Percentiles rank a stretch among this genome's conserved stretches.
phyloP scores from a whole-genome alignment of 2,113 vertebrate species.

The Catagonus wagneri region DNA sequence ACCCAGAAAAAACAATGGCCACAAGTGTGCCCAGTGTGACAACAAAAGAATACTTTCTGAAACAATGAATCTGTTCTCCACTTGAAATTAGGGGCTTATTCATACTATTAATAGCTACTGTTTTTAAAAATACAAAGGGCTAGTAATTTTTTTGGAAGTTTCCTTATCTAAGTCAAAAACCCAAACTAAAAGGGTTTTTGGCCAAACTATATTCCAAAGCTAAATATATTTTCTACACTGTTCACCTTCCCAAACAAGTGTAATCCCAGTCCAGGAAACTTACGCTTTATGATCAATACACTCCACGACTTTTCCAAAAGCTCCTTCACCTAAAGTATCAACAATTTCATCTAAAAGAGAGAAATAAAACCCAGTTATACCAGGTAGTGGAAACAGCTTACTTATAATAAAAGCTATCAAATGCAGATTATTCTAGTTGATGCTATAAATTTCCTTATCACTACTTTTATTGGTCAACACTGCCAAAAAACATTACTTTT shows the following conservation, averaged over 20 bases:
- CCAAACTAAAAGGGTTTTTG: neutral
- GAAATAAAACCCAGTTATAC: conserved; percentile 83
- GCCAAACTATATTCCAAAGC: neutral
- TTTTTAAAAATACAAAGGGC: neutral
- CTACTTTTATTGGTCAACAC: conserved; percentile 78
- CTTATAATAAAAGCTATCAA: conserved; percentile 78
- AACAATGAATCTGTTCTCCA: neutral
- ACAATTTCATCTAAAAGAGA: conserved; percentile 95
- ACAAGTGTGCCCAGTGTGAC: neutral
- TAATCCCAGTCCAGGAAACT: conserved; percentile 64
- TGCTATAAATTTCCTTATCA: conserved; percentile 75
- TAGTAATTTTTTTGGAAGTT: neutral
- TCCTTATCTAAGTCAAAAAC: neutral
- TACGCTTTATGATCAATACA: conserved; percentile 91
- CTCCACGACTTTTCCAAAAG: conserved; percentile 96
- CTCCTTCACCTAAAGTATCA: conserved; percentile 94
- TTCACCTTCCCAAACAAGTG: neutral
- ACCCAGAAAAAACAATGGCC: neutral
- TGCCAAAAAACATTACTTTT: conserved; percentile 79
- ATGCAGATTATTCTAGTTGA: conserved; percentile 81
- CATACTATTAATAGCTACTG: neutral
- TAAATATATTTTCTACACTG: neutral
- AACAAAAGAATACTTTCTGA: neutral
- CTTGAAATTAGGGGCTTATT: neutral
- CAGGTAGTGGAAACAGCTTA: conserved; percentile 49